A percentile compares a stretch with the other conserved stretches of the same genome.
Evolutionary conservation across 2,888 invertebrate genomes (phyloP).

Genomic region (Yponomeuta sedellus): DNA sequence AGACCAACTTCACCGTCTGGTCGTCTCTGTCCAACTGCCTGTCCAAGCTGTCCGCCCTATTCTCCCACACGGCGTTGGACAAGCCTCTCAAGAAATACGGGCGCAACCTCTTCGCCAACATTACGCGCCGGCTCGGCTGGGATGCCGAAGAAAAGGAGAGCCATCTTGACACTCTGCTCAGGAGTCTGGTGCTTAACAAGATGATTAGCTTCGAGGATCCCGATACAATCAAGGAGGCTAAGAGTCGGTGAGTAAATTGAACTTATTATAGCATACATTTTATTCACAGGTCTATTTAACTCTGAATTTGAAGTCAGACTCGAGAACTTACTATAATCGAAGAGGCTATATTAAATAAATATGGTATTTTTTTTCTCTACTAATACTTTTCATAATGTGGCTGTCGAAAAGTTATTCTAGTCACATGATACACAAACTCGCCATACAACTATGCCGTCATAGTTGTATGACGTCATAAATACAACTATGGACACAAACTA

Average conservation of each 20-base stretch:
- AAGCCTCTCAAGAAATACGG: slow-evolving; percentile 85
- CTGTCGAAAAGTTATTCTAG: too few relatives aligned
- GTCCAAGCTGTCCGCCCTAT: slow-evolving; percentile 83
- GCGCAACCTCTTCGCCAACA: slow-evolving; percentile 82
- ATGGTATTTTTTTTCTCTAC: too few relatives aligned
- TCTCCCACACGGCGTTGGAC: slow-evolving; percentile 87
- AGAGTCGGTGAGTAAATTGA: slow-evolving; percentile 64
- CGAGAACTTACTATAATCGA: too few relatives aligned
- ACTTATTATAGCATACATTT: neutral
- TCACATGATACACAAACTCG: too few relatives aligned
- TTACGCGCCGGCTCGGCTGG: slow-evolving; percentile 89
- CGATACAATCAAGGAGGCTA: slow-evolving; percentile 86
- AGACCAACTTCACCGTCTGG: slow-evolving; percentile 97
- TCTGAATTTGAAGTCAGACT: too few relatives aligned
- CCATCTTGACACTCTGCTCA: slow-evolving; percentile 89
- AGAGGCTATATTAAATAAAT: too few relatives aligned
- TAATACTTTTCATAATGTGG: too few relatives aligned
- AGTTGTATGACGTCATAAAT: too few relatives aligned
- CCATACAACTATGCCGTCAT: too few relatives aligned
- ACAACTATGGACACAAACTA: too few relatives aligned
- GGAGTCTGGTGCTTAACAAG: slow-evolving; percentile 88
- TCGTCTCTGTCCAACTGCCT: slow-evolving; percentile 87
- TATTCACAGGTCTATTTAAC: slow-evolving; percentile 3
- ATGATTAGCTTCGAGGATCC: slow-evolving; percentile 89
- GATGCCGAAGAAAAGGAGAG: slow-evolving; percentile 88